These are phyloP conservation scores for Samia ricini DNA, from an alignment of 1,140 invertebrate genomes.

Conservation along the genomic window DNA sequence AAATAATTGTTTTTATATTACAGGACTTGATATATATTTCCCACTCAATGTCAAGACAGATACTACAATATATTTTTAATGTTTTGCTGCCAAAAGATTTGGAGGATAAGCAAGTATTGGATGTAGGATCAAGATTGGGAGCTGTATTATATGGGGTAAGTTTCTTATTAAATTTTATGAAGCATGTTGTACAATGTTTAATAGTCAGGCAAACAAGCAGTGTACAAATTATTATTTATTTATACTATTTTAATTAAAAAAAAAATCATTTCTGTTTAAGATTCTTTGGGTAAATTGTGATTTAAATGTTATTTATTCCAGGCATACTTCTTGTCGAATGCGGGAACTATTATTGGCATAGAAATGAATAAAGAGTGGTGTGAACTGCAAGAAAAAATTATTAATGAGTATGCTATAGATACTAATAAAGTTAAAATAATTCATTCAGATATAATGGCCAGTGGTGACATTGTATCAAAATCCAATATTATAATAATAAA, in stretches of 20 bases:
- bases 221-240: constrained; percentile 10
- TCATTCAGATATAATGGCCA: constrained; percentile 78
- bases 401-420: constrained; percentile 79
- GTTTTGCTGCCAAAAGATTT: constrained; percentile 79
- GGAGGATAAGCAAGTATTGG: constrained; percentile 80
- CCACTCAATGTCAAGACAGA: constrained; percentile 82
- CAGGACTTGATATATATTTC: constrained; percentile 80
- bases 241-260: constrained; percentile 11
- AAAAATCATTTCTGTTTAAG: neutral
- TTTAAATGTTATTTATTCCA: constrained; percentile 57
- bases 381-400: constrained; percentile 80
- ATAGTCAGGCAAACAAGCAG: no score
- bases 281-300: no score
- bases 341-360: constrained; percentile 81
- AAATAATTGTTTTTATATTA: no score
- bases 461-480: constrained; percentile 74
- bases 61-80: constrained; percentile 82
- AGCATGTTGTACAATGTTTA: no score
- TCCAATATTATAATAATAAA: constrained; percentile 83
- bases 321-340: constrained; percentile 82
- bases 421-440: constrained; percentile 79
- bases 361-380: constrained; percentile 85
- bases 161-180: no score
- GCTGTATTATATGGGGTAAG: constrained; percentile 84
- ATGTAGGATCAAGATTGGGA: constrained; percentile 85